Evolutionary conservation across 2,113 vertebrate species (phyloP).

Genomic region (Lynx canadensis): DNA sequence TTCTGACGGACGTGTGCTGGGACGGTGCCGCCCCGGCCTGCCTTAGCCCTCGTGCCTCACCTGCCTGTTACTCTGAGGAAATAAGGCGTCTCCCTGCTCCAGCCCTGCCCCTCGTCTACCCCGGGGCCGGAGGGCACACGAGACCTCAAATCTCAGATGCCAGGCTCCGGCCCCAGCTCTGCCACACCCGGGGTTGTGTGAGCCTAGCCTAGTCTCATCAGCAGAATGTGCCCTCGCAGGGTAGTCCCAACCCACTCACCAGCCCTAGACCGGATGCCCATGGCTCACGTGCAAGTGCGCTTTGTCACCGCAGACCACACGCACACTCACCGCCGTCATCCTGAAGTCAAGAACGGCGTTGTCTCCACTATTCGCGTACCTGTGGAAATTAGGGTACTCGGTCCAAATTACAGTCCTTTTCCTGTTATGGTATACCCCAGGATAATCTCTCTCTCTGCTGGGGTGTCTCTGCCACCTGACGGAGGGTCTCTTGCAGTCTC

Average conservation of each 20-base stretch:
- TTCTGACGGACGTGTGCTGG: neutral
- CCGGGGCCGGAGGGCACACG: neutral
- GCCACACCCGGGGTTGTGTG: neutral
- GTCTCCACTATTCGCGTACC: neutral
- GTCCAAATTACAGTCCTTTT: neutral
- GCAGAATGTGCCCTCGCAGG: neutral
- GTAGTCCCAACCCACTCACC: neutral
- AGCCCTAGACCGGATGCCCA: too few species aligned
- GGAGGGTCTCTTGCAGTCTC: neutral
- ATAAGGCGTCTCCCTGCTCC: neutral
- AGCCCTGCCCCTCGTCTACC: too few species aligned
- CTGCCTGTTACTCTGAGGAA: neutral
- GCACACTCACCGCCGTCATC: fast-evolving
- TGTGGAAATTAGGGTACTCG: neutral
- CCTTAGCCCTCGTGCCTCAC: fast-evolving
- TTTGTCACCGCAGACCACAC: neutral
- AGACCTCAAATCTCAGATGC: neutral
- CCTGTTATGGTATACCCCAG: neutral
- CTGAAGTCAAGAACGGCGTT: neutral
- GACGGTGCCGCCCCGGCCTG: neutral
- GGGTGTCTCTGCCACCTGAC: neutral
- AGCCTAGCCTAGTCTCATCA: neutral
- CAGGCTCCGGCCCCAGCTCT: neutral
- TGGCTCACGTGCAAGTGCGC: fast-evolving
- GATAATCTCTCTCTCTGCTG: neutral